Evolutionary conservation across 2,888 invertebrate genomes (phyloP).

Genomic region (Drymonia ruficornis): DNA sequence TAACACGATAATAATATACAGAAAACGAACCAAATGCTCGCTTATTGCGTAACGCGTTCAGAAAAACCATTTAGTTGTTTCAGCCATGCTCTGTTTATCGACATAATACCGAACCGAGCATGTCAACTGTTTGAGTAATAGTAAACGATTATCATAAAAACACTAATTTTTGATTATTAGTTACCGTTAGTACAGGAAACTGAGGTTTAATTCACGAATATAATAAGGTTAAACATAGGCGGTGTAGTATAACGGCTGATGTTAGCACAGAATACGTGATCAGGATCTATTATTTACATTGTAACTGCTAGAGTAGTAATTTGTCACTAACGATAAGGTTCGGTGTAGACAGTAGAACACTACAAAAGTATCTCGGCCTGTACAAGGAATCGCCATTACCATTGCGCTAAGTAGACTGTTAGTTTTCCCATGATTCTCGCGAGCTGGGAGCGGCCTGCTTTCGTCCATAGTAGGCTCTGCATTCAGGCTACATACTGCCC

Average conservation of each 20-base stretch:
- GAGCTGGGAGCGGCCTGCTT: conserved; percentile 68
- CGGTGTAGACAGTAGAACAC: too few species aligned
- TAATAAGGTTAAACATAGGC: neutral
- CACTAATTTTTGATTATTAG: neutral
- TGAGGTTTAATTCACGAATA: neutral
- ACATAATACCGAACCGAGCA: conserved; percentile 15
- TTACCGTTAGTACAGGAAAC: neutral
- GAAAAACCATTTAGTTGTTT: conserved; percentile 17
- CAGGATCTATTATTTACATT: neutral
- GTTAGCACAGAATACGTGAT: neutral
- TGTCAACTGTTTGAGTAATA: neutral
- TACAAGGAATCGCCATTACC: conserved; percentile 41
- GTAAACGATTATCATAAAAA: neutral
- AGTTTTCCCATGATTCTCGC: conserved; percentile 68
- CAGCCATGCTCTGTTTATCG: conserved; percentile 29
- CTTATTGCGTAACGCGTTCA: conserved; percentile 21
- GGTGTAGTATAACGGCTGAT: neutral
- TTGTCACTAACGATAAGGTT: too few species aligned
- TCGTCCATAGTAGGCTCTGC: conserved; percentile 57
- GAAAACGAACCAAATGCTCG: conserved; percentile 21
- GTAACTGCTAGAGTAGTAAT: too few species aligned
- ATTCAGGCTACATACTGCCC: conserved; percentile 62
- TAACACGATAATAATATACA: conserved; percentile 16
- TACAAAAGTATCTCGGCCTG: conserved; percentile 17
- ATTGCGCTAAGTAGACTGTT: conserved; percentile 44